A percentile compares a stretch with the other conserved stretches of the same genome.
These are phyloP conservation scores for Archivesica marissinica DNA, from an alignment of 1,140 invertebrate genomes.

Conservation along the genomic window DNA sequence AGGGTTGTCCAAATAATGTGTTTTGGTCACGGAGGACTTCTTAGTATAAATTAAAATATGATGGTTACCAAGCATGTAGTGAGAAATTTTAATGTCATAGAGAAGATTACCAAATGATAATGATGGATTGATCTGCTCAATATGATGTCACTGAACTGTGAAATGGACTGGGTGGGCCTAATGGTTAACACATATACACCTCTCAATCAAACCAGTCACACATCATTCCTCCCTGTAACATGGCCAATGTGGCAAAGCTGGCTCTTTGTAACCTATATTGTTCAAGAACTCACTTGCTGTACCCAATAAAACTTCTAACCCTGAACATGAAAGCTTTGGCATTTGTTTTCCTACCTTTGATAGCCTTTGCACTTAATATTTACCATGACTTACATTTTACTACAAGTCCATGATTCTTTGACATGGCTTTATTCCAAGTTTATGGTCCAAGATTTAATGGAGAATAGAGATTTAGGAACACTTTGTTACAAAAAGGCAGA, in stretches of 20 bases:
- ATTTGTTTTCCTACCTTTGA: not conserved
- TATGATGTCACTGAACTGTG: too few relatives aligned
- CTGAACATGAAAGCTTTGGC: slow-evolving; percentile 7
- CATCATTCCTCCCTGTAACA: not conserved
- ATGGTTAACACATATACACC: not conserved
- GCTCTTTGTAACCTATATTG: not conserved
- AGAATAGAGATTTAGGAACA: not conserved
- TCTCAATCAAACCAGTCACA: not conserved
- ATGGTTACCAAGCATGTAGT: too few relatives aligned
- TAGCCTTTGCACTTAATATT: not conserved
- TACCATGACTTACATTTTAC: not conserved
- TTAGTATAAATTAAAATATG: too few relatives aligned
- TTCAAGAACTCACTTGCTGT: not conserved
- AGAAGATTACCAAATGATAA: not conserved
- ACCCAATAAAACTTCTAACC: not conserved
- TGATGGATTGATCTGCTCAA: not conserved
- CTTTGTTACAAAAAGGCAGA: not conserved
- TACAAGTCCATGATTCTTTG: not conserved
- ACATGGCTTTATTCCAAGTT: slow-evolving; percentile 8
- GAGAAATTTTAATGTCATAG: too few relatives aligned
- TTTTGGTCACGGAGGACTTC: too few relatives aligned
- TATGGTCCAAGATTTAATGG: not conserved
- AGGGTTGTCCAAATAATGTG: too few relatives aligned
- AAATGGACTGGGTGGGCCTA: not conserved
- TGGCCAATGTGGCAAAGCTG: not conserved